Base-by-base conservation (phyloP, 2,888 invertebrate species). In the Pristionchus exspectatus region DNA sequence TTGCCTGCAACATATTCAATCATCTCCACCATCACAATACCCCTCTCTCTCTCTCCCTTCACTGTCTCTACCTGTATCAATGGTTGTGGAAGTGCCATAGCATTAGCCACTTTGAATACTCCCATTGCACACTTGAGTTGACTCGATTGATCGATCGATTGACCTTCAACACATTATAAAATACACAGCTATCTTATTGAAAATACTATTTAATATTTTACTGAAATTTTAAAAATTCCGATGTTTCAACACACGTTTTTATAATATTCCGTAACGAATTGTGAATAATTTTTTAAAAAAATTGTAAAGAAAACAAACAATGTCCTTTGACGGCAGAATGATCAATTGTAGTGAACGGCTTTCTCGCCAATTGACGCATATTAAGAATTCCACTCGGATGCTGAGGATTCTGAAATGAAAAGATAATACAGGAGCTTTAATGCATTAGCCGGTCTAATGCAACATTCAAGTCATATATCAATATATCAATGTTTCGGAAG, bases 331-430 rank as follows among this genome's bases (percentile, higher is more conserved):
- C 89, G 27, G 91, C 90, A 30, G 92, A 91, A 16, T 89, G 89
- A 86, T 93, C 92, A 59, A 94, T 90, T n/a, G 87, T 69, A 16
- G 87, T 90, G 87, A 90, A 90, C 12, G 93, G 93, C 27, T 90
- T 90, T 21, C 94, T 90, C 0, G 93, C 91, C 33, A 92, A 50
- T 85, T 92, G 92, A 4, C 92, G 66, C 7, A 92, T 74, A 69
- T 93, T 93, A 59, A 93, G 69, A 54, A 72, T 30, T 30, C 69
- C 72, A 24, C n/a, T 59, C 54, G 66, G 63, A 56, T 83, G 83
- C 16, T n/a, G 54, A 54, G 83, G 18, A 83, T 54, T 50, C 50
- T 50, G 54, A 27, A 54, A n/a, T 50, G 54, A n/a, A 27, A 9
- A 50, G 44, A 50, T 9, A 50, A 50, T 50, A 10, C 44, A 50